Conservation (phyloP, 2,797 vertebrate genomes). For the Pipistrellus pipistrellus region DNA sequence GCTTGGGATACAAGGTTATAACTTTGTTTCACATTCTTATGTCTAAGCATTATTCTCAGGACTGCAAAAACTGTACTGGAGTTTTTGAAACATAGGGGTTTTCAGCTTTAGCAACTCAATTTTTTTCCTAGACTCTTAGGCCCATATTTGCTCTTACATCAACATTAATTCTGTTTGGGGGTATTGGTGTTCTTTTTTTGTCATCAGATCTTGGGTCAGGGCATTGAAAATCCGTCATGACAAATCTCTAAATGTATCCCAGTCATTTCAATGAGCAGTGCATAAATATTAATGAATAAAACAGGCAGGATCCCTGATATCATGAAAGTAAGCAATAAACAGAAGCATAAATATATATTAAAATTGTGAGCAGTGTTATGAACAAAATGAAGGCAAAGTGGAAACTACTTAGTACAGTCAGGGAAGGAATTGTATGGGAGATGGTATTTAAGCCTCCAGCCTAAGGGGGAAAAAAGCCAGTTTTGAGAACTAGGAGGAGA, state of each 20-base stretch:
- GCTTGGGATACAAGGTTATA: not conserved
- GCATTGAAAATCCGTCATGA: not conserved
- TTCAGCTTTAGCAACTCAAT: conserved; percentile 49
- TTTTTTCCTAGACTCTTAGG: conserved; percentile 11
- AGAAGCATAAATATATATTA: not conserved
- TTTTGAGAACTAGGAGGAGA: not conserved
- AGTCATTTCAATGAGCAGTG: not conserved
- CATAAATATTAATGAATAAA: conserved; percentile 39
- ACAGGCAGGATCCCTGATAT: not conserved
- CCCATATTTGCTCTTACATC: not conserved
- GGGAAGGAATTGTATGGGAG: not conserved
- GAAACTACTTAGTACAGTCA: conserved; percentile 11
- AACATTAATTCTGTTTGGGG: conserved; percentile 1
- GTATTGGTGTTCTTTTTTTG: not conserved
- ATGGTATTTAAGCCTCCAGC: not conserved
- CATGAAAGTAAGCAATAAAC: conserved; percentile 24
- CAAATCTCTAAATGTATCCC: conserved; percentile 3
- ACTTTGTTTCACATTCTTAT: not conserved
- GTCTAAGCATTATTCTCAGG: conserved; percentile 9
- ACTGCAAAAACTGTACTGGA: not conserved
- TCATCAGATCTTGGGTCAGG: not conserved
- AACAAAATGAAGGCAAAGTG: conserved; percentile 44
- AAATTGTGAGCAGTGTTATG: not conserved
- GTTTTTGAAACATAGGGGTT: not conserved
- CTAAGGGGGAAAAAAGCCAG: not conserved